Evolutionary conservation across 2,888 invertebrate species (phyloP), one percentile per base, ranked within the genome.

Genomic region (Pachycephus smyrnensis): DNA sequence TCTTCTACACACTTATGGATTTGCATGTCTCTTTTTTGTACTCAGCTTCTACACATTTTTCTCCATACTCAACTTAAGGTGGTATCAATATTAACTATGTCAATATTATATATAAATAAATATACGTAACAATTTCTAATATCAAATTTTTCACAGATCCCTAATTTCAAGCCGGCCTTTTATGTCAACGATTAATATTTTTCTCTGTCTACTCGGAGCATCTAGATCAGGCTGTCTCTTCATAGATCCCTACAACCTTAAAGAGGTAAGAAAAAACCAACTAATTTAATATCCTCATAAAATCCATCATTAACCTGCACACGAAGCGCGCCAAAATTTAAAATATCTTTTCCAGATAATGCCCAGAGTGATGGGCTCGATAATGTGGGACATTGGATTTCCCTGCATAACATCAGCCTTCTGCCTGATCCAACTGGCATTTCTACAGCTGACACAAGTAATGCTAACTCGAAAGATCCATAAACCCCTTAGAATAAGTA

Each of bases 351-450:
- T 88, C 2, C 87, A 93, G 92, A 90, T 90, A 76, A 91, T 94
- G 90, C 93, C 94, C 71, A 91, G 90, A 82, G 90, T 93, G 71
- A 88, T 94, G 82, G 92, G 92, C 33, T 92, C 92, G 73, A 91
- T 94, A 79, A 88, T 93, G 81, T 93, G 93, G 92, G 94, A 94
- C 85, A 88, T 93, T 76, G 93, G 93, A 80, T 93, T 93, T 86
- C 94, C 94, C 15, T 93, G 93, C 86, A 91, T 94, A 79, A 92
- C 93, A 75, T 93, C 93, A 69, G 93, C 93, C 69, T 94, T 94
- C 88, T 92, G 93, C 81, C 91, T 94, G 77, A 92, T 94, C 81
- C 94, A 94, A 88, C 89, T 94, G 83, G 93, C 93, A 78, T 93
- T 94, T 84, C 90, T 94, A 75, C 93, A 93, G 83, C 89, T 94